phyloP scores from a whole-genome alignment of 2,113 vertebrate genomes.

The Falco punctatus region DNA sequence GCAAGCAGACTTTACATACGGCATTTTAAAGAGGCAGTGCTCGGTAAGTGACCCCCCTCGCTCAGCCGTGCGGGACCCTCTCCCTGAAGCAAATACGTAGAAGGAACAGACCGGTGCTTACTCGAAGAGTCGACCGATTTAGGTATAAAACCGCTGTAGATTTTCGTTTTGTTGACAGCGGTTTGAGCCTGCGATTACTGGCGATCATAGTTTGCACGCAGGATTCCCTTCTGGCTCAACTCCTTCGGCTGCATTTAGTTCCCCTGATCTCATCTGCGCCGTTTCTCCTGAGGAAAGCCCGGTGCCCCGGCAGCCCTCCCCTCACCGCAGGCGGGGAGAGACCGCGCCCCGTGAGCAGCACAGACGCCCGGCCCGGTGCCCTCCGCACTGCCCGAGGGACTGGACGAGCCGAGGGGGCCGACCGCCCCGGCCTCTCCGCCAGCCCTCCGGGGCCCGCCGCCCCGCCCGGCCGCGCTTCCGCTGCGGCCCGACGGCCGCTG shows the following conservation, averaged over 20 bases:
- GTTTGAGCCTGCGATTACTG: not conserved
- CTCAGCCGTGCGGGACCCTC: not conserved
- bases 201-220: not conserved
- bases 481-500: no score
- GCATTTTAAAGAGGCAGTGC: slow-evolving; percentile 9
- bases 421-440: no score
- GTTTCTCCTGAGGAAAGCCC: not conserved
- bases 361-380: accelerated
- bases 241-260: not conserved
- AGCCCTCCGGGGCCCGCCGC: no score
- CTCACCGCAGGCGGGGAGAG: no score
- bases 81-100: not conserved
- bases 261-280: not conserved
- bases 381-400: not conserved
- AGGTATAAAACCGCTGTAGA: not conserved
- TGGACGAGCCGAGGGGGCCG: not conserved
- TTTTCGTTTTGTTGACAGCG: not conserved
- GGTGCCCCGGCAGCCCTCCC: not conserved
- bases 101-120: not conserved
- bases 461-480: no score
- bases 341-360: accelerated
- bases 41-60: not conserved
- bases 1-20: slow-evolving; percentile 12
- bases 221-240: not conserved
- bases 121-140: not conserved